Evolutionary conservation across 2,888 invertebrate genomes (phyloP).

Genomic region (Apamea epomidion): DNA sequence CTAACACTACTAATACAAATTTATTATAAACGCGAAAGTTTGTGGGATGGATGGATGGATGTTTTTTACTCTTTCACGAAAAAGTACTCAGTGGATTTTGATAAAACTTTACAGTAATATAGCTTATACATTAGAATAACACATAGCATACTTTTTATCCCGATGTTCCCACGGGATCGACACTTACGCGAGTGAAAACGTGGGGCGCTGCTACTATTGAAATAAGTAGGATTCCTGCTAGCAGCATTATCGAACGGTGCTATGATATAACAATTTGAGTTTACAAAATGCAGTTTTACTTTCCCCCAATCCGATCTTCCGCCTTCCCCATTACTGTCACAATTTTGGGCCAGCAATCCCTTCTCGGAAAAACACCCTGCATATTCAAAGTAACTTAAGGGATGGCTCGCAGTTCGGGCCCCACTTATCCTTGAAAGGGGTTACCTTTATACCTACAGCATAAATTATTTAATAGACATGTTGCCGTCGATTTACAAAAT

Average conservation of each 20-base stretch:
- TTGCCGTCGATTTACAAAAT: neutral
- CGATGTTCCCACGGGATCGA: too few relatives aligned
- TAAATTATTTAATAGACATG: constrained; percentile 55
- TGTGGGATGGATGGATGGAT: too few relatives aligned
- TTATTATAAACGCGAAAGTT: too few relatives aligned
- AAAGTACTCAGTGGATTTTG: too few relatives aligned
- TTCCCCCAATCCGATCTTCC: neutral
- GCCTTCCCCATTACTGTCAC: neutral
- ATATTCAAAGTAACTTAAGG: constrained; percentile 48
- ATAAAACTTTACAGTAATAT: too few relatives aligned
- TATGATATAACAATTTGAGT: too few relatives aligned
- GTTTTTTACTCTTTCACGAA: too few relatives aligned
- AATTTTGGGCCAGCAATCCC: neutral
- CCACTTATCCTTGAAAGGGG: constrained; percentile 57
- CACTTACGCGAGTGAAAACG: too few relatives aligned
- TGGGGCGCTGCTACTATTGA: too few relatives aligned
- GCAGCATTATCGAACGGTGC: neutral
- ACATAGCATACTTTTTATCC: too few relatives aligned
- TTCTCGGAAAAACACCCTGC: constrained; percentile 29
- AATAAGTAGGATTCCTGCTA: neutral
- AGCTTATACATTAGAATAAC: too few relatives aligned
- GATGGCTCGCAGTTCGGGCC: constrained; percentile 32
- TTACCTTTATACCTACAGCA: constrained; percentile 56
- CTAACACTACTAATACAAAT: neutral
- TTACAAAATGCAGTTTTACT: neutral